These are phyloP conservation scores for Stigmatopora argus DNA, from an alignment of 2,113 vertebrate species.

Conservation along the genomic window DNA sequence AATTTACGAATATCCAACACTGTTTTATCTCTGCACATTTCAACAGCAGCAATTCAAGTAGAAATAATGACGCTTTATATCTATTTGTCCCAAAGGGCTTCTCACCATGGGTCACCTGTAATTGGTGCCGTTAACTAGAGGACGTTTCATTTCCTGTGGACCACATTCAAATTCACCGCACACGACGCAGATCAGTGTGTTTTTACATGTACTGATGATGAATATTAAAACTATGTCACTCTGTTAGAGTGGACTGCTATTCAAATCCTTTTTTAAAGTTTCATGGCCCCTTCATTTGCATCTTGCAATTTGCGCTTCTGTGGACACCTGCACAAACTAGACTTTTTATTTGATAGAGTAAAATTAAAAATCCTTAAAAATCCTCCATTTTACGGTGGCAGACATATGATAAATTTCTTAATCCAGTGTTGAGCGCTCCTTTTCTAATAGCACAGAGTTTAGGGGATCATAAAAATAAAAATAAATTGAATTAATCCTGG, in stretches of 20 bases:
- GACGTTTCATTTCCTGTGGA: constrained; percentile 69
- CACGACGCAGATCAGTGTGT: constrained; percentile 11
- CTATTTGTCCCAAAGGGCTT: constrained; percentile 64
- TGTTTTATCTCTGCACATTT: constrained; percentile 63
- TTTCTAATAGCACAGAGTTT: too few relatives aligned
- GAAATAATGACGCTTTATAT: constrained; percentile 62
- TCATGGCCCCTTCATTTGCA: background rate
- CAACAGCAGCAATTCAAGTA: constrained; percentile 62
- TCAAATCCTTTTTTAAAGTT: background rate
- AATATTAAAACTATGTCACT: constrained; percentile 3
- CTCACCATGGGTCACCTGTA: constrained; percentile 61
- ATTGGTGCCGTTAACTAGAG: constrained; percentile 73
- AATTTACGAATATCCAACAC: constrained; percentile 61
- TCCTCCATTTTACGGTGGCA: too few relatives aligned
- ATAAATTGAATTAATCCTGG: too few relatives aligned
- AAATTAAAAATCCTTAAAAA: too few relatives aligned
- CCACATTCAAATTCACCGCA: constrained; percentile 63
- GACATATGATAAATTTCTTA: too few relatives aligned
- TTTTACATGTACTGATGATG: constrained; percentile 13
- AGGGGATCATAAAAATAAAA: too few relatives aligned
- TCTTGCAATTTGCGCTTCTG: background rate
- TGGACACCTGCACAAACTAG: background rate
- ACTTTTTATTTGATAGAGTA: background rate
- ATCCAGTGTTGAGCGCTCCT: too few relatives aligned
- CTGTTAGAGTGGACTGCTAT: background rate